These are phyloP conservation scores for Peribatodes rhomboidaria DNA, from an alignment of 2,888 invertebrate species.

Conservation along the genomic window DNA sequence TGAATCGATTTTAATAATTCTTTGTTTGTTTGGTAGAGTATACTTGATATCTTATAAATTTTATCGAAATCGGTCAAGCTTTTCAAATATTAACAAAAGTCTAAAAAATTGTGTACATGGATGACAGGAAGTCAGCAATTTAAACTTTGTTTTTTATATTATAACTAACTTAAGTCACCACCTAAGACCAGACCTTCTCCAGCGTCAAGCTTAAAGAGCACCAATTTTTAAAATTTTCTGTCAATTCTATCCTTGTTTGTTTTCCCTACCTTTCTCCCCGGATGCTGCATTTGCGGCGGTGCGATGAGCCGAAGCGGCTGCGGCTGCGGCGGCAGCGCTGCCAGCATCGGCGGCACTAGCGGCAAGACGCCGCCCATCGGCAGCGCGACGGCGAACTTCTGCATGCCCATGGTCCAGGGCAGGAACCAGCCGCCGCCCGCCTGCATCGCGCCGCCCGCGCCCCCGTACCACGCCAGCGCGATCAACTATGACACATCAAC, in stretches of 20 bases:
- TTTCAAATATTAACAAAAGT: no score
- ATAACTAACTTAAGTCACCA: no score
- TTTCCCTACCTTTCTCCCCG: conserved; percentile 41
- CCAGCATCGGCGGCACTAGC: conserved; percentile 76
- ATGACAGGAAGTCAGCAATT: no score
- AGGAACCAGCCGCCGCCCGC: conserved; percentile 82
- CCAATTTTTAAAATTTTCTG: background rate
- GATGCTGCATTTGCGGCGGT: conserved; percentile 74
- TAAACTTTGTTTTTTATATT: no score
- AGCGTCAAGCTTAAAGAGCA: no score
- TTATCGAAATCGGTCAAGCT: no score
- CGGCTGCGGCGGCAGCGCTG: conserved; percentile 76
- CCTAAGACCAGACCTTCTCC: no score
- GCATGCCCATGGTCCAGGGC: conserved; percentile 82
- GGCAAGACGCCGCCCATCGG: conserved; percentile 82
- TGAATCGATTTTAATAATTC: no score
- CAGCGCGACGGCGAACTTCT: conserved; percentile 82
- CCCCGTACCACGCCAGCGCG: conserved; percentile 85
- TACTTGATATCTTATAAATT: no score
- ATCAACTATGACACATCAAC: conserved; percentile 77
- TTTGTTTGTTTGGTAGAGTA: no score
- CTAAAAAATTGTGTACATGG: no score
- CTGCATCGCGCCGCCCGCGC: conserved; percentile 82
- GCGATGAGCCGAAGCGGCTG: conserved; percentile 78
- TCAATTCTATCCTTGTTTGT: background rate